A percentile compares a stretch with the other conserved stretches of the same genome.
phyloP scores from a whole-genome alignment of 2,797 vertebrate species.

The Trachurus trachurus region DNA sequence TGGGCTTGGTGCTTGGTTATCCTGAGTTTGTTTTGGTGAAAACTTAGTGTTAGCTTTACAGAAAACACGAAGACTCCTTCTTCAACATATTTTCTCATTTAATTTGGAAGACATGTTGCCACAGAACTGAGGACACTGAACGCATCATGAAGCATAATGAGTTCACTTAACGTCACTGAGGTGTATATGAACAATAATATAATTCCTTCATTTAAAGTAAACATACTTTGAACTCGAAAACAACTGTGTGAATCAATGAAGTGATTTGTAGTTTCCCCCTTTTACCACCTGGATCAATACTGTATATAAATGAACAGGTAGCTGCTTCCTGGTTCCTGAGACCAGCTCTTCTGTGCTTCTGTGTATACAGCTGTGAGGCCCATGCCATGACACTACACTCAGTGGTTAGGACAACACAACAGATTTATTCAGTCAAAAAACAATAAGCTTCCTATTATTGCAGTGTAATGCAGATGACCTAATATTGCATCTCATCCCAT shows the following conservation, averaged over 20 bases:
- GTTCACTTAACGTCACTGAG: background rate
- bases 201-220: background rate
- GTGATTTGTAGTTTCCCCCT: background rate
- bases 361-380: conserved; percentile 36
- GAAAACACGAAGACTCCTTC: too few species aligned
- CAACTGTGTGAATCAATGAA: background rate
- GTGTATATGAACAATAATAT: fast-evolving
- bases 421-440: conserved; percentile 29
- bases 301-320: background rate
- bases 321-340: conserved; percentile 4
- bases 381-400: conserved; percentile 15
- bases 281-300: background rate
- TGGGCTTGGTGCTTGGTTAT: too few species aligned
- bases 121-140: background rate
- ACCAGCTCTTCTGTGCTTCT: conserved; percentile 3
- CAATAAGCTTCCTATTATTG: conserved; percentile 38
- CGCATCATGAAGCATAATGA: too few species aligned
- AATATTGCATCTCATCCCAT: conserved; percentile 20
- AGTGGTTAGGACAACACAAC: conserved; percentile 24
- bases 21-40: too few species aligned
- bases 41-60: too few species aligned
- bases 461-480: conserved; percentile 24
- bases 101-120: background rate
- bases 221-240: background rate
- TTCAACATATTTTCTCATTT: background rate